These are phyloP conservation scores for Rhyzopertha dominica DNA, from an alignment of 1,140 invertebrate genomes.

Conservation along the genomic window DNA sequence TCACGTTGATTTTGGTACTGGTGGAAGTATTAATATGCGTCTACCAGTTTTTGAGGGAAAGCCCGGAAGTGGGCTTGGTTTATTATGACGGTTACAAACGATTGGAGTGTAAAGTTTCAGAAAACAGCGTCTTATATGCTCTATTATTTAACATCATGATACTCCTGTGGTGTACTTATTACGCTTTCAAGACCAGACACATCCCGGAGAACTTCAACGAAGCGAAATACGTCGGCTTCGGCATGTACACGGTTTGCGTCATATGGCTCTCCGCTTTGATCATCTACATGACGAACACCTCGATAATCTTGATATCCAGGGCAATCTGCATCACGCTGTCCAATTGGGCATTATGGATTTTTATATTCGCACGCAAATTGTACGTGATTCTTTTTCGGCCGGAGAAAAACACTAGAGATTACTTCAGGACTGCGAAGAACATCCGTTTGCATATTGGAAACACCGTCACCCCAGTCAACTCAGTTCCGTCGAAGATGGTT, in stretches of 20 bases:
- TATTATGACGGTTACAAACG: conserved; percentile 56
- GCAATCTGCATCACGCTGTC: conserved; percentile 67
- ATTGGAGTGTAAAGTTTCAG: conserved; percentile 66
- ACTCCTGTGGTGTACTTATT: conserved; percentile 73
- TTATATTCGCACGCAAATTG: conserved; percentile 75
- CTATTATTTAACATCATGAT: conserved; percentile 76
- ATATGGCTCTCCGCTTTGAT: conserved; percentile 84
- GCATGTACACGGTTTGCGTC: conserved; percentile 84
- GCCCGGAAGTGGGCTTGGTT: conserved; percentile 56
- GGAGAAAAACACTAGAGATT: conserved; percentile 71
- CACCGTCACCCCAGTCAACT: conserved; percentile 45
- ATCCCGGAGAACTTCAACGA: conserved; percentile 88
- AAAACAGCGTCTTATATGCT: conserved; percentile 66
- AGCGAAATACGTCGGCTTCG: conserved; percentile 77
- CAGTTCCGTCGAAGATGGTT: conserved; percentile 43
- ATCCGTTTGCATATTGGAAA: conserved; percentile 75
- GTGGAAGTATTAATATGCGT: conserved; percentile 66
- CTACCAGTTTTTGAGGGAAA: conserved; percentile 64
- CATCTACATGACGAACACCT: conserved; percentile 75
- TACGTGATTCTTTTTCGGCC: conserved; percentile 74
- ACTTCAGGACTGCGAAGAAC: conserved; percentile 73
- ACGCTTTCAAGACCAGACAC: conserved; percentile 81
- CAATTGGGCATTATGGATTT: conserved; percentile 68
- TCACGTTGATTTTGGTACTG: conserved; percentile 61
- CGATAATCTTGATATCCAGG: conserved; percentile 65